These are phyloP conservation scores for Drosophila conformis DNA, from an alignment of 2,888 invertebrate species.

Conservation along the genomic window DNA sequence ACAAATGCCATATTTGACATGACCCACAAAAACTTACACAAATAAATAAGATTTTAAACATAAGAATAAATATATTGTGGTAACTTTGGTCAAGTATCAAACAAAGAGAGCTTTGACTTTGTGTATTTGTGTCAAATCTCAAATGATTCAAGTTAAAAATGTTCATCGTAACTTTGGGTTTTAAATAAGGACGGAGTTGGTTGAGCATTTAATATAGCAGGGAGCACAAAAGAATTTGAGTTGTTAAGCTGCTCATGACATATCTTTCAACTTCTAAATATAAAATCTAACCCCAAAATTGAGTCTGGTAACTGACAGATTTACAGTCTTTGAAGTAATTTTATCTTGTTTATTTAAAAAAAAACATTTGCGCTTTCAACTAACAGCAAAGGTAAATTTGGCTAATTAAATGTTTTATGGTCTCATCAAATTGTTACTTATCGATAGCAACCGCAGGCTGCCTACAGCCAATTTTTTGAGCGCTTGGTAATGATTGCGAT, in stretches of 20 bases:
- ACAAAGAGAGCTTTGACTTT: not conserved
- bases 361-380: not conserved
- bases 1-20: conserved; percentile 23
- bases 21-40: conserved; percentile 22
- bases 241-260: not conserved
- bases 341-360: not conserved
- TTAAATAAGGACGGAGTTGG: not conserved
- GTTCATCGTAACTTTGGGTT: not conserved
- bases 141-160: not conserved
- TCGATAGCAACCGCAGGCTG: not conserved
- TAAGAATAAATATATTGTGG: not conserved
- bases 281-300: not conserved
- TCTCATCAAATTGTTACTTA: not conserved
- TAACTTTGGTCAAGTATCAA: conserved; percentile 11
- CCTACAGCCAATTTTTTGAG: not conserved
- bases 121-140: not conserved
- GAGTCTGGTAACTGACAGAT: not conserved
- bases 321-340: not conserved
- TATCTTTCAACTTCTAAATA: not conserved
- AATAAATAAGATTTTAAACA: conserved; percentile 3
- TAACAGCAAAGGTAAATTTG: not conserved
- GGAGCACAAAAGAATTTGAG: not conserved
- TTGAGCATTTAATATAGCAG: not conserved
- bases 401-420: not conserved
- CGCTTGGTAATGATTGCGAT: not conserved